phyloP scores from a whole-genome alignment of 2,888 invertebrate species.

The Syritta pipiens region DNA sequence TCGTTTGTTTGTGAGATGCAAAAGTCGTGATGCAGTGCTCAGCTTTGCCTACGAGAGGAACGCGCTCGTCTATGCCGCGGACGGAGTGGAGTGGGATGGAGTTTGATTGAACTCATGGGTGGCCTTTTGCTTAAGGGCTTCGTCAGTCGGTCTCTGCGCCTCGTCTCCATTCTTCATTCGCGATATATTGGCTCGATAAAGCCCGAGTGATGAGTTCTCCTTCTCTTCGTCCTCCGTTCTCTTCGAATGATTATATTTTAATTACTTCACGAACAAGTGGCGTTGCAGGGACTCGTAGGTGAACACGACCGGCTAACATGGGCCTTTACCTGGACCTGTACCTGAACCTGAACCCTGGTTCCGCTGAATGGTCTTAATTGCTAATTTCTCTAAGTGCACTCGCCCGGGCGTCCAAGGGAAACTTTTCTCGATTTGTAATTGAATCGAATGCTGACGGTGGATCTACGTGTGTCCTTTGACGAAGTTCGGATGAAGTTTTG shows the following conservation, averaged over 20 bases:
- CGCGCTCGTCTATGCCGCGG: constrained; percentile 33
- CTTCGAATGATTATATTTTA: constrained; percentile 49
- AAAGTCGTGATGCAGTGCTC: constrained; percentile 63
- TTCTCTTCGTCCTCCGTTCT: background rate
- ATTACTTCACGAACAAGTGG: constrained; percentile 55
- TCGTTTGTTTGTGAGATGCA: constrained; percentile 31
- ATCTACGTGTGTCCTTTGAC: constrained; percentile 35
- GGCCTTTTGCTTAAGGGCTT: constrained; percentile 54
- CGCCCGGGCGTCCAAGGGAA: background rate
- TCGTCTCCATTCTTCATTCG: too few relatives aligned
- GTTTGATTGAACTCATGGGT: constrained; percentile 68
- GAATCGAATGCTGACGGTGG: constrained; percentile 42
- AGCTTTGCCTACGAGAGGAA: constrained; percentile 50
- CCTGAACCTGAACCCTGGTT: background rate
- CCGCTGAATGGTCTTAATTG: constrained; percentile 34
- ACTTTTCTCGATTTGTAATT: constrained; percentile 30
- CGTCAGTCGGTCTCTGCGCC: background rate
- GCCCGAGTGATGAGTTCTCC: constrained; percentile 45
- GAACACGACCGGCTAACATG: constrained; percentile 45
- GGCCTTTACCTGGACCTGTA: background rate
- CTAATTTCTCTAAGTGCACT: constrained; percentile 36
- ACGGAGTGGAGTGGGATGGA: constrained; percentile 46
- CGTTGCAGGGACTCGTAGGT: constrained; percentile 20
- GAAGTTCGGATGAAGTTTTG: constrained; percentile 27
- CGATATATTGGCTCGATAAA: constrained; percentile 49